Evolutionary conservation across 2,888 invertebrate genomes (phyloP), one percentile per base, ranked within the genome.

Genomic region (Stenodera caucasica): DNA sequence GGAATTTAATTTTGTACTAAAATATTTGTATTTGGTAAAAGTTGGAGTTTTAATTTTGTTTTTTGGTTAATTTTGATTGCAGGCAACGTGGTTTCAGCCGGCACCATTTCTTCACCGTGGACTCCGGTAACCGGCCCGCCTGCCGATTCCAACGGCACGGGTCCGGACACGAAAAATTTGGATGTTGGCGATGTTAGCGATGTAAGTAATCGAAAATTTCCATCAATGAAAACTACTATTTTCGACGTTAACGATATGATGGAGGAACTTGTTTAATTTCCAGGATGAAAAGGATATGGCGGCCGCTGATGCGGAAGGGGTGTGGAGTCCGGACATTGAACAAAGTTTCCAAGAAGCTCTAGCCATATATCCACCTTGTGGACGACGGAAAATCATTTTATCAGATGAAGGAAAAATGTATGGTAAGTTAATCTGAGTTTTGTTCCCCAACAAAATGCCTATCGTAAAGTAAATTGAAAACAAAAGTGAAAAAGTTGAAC

Each of bases 391-490:
- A 88, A 99, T 99, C 81, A 99, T 99, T 77, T 90, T 99, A 76
- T 97, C 97, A 75, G 99, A 99, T 83, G 99, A 99, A 86, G 99
- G 99, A 81, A 99, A 99, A 90, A 99, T 99, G 99, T 99, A 98
- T 87, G 99, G 98, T 99, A 86, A 93, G 96, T 92, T 78, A 21
- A 26, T 57, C 32, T 15, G 49, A 52, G 30, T 51, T 53, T 14
- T 23, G 21, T n/a, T 32, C 11, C 26, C 30, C n/a, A 14, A 30
- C 32, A 35, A 53, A 7, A 53, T 14, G 14, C 32, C 29, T 33
- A n/a, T 30, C 53, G 21, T 2, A 5, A 4, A 55, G 21, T 37
- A 55, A 55, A 40, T 45, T 45, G 45, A 35, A 35, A 18, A 40
- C 37, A 18, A 45, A 18, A 45, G n/a, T 1, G 7, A n/a, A 45